Conservation (phyloP, 2,113 vertebrate species). For the Ictalurus furcatus region DNA sequence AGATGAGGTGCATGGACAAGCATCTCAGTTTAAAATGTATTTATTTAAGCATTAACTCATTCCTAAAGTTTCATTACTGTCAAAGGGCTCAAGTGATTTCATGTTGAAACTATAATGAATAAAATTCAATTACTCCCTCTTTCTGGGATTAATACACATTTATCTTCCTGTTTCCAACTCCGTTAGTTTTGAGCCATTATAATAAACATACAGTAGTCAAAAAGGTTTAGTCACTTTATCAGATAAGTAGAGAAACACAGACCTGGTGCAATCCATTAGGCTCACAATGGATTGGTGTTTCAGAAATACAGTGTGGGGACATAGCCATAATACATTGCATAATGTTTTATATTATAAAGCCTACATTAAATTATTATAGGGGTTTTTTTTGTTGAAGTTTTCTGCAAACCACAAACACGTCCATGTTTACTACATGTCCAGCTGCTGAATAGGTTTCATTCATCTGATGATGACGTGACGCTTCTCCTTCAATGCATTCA, state of each 20-base stretch:
- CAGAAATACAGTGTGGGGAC: neutral
- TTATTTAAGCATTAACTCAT: neutral
- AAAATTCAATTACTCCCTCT: neutral
- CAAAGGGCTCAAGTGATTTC: neutral
- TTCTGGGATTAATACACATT: constrained; percentile 9
- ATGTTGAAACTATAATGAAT: constrained; percentile 14
- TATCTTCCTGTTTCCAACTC: constrained; percentile 3
- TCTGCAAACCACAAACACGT: neutral
- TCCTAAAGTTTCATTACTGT: constrained; percentile 2
- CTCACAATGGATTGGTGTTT: neutral
- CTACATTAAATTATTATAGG: neutral
- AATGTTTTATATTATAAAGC: neutral
- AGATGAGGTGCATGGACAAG: neutral
- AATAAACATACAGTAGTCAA: neutral
- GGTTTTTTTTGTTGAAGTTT: neutral
- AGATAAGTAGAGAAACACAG: neutral
- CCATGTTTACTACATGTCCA: neutral
- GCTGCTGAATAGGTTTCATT: neutral
- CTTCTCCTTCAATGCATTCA: neutral
- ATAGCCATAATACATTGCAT: neutral
- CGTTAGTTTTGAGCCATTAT: neutral
- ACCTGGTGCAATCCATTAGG: neutral
- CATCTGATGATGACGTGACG: neutral
- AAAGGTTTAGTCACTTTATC: neutral
- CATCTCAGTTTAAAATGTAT: neutral